phyloP scores from a whole-genome alignment of 1,140 invertebrate species.

The Aethina tumida region DNA sequence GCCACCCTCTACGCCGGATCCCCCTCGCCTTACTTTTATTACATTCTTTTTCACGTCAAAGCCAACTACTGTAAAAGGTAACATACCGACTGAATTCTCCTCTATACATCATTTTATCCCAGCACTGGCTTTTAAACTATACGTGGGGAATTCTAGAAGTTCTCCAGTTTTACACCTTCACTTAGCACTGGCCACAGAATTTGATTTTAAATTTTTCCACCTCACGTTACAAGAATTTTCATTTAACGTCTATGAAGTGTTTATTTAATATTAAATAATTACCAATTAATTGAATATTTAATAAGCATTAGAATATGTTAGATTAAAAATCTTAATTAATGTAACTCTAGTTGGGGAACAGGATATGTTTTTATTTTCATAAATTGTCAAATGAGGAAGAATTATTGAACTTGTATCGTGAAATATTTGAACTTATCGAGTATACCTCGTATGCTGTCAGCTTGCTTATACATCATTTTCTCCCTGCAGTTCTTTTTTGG shows the following conservation, averaged over 20 bases:
- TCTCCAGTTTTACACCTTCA: background rate
- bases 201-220: conserved; percentile 7
- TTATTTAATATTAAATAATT: too few relatives aligned
- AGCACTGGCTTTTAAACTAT: conserved; percentile 9
- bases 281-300: too few relatives aligned
- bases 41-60: conserved; percentile 28
- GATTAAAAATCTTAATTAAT: too few relatives aligned
- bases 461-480: too few relatives aligned
- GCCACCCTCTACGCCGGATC: conserved; percentile 12
- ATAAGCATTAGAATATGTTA: too few relatives aligned
- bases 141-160: conserved; percentile 1
- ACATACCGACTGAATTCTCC: conserved; percentile 21
- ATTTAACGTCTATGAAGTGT: background rate
- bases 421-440: too few relatives aligned
- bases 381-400: too few relatives aligned
- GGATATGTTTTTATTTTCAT: too few relatives aligned
- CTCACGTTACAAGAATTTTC: background rate
- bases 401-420: too few relatives aligned
- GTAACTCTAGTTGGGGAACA: too few relatives aligned
- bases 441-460: too few relatives aligned
- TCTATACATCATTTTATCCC: conserved; percentile 22
- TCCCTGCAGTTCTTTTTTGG: too few relatives aligned
- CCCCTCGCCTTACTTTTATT: conserved; percentile 25
- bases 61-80: conserved; percentile 27
- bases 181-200: conserved; percentile 1